Percentiles rank a stretch among this genome's conserved stretches.
Conservation (phyloP, 2,888 invertebrate species). For the Chironomus tentans region DNA sequence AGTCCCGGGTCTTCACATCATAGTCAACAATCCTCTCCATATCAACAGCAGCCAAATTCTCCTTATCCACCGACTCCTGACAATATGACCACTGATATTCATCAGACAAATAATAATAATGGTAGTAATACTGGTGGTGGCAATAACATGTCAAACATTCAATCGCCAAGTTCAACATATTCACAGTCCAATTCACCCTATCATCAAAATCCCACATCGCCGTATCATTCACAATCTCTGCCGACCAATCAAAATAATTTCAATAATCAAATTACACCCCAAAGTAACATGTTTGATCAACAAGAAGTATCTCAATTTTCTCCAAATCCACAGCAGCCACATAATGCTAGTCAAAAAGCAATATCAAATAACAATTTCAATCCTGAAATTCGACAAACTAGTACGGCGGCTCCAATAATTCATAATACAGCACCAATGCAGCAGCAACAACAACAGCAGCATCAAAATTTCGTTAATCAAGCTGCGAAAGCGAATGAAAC, state of each 20-base stretch:
- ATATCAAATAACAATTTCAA: not conserved
- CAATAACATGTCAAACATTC: slow-evolving; percentile 31
- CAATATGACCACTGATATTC: slow-evolving; percentile 31
- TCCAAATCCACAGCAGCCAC: slow-evolving; percentile 29
- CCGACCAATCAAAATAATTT: slow-evolving; percentile 33
- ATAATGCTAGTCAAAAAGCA: not conserved
- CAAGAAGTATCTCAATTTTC: slow-evolving; percentile 30
- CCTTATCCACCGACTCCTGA: slow-evolving; percentile 31
- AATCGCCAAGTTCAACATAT: slow-evolving; percentile 42
- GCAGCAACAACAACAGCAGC: not conserved
- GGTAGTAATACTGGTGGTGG: not conserved
- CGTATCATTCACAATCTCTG: slow-evolving; percentile 31
- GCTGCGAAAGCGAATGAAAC: slow-evolving; percentile 1
- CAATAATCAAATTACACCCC: slow-evolving; percentile 29
- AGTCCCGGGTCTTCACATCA: slow-evolving; percentile 48
- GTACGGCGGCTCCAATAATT: not conserved
- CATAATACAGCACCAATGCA: too few species aligned
- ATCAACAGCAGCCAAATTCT: slow-evolving; percentile 42
- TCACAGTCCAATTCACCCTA: slow-evolving; percentile 36
- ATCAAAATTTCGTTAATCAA: not conserved
- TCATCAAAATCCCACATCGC: slow-evolving; percentile 29
- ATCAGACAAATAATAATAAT: slow-evolving; percentile 33
- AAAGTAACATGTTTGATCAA: slow-evolving; percentile 7
- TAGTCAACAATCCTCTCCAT: slow-evolving; percentile 44
- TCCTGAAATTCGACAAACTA: slow-evolving; percentile 11